Base-by-base conservation (phyloP, 2,888 invertebrate species). In the Strigamia maritima region DNA sequence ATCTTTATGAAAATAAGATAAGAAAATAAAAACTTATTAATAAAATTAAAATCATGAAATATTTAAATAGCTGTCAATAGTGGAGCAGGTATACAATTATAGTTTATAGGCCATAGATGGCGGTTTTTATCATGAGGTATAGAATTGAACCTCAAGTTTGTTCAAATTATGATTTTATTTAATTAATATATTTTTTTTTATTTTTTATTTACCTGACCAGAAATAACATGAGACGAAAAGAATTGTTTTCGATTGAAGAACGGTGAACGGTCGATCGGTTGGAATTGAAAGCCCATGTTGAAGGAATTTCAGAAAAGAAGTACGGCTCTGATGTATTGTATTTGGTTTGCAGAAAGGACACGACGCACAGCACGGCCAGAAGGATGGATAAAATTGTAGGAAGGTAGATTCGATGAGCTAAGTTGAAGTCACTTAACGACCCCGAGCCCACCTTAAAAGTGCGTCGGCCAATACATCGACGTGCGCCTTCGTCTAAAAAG, bases 391-490 rank as follows among this genome's bases (percentile, higher is more conserved):
- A 44, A 44, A 14, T 44, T 44, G 44, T 44, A 44, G 44, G 44
- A 44, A 44, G 44, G 44, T 44, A 44, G 8, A 44, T 44, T 44
- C 44, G 44, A 44, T 14, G 44, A 44, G 10, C 38, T 38, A 10
- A 38, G 44, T 7, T 14, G 44, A 44, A 44, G 44, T 44, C 44
- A 28, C 24, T 38, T 94, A 95, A 89, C 95, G 94, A 85, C 95
- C 95, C 87, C 95, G 90, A 86, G 95, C 95, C 95, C 95, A 96
- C 87, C 95, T 91, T 84, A 96, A 89, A 84, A 96, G 90, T 86
- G 95, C 96, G 88, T 96, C 96, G 83, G 96, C 96, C 87, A 96
- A 88, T 83, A 96, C 94, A 89, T 96, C 95, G 88, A 96, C 89
- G 87, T 96, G 96, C 85, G 95, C 95, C 88, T 95, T 96, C 85